These are phyloP conservation scores for Corythornis madagascariensis DNA, from an alignment of 2,113 vertebrate genomes.

Conservation along the genomic window DNA sequence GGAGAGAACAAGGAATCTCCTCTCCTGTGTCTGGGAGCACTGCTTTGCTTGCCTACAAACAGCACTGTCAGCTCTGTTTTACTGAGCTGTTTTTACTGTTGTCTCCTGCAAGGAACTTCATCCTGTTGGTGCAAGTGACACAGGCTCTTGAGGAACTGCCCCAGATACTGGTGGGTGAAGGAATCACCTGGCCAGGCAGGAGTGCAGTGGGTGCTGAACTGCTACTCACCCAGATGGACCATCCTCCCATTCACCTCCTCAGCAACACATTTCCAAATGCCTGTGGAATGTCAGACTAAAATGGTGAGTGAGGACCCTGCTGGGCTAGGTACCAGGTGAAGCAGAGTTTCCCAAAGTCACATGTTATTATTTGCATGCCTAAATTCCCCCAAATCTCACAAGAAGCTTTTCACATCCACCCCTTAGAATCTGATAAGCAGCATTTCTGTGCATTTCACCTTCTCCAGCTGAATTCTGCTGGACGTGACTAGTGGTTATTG, in stretches of 20 bases:
- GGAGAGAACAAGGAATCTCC: neutral
- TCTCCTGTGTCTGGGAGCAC: neutral
- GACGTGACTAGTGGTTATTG: neutral
- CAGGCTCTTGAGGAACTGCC: neutral
- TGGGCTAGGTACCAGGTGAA: neutral
- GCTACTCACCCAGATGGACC: neutral
- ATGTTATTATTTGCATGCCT: neutral
- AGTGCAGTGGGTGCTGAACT: neutral
- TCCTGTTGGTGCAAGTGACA: neutral
- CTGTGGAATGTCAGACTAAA: neutral
- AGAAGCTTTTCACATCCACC: neutral
- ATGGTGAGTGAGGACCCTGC: neutral
- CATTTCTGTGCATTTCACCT: accelerated
- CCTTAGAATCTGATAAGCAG: neutral
- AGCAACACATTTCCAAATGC: neutral
- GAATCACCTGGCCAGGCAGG: neutral
- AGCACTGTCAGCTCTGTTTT: neutral
- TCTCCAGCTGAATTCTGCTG: neutral
- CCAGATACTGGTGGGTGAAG: neutral
- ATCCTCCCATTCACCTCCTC: neutral
- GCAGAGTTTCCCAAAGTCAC: neutral
- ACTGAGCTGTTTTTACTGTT: too few species aligned
- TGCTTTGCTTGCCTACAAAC: neutral
- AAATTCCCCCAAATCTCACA: neutral
- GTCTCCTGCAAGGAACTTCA: neutral